Base-by-base conservation (phyloP, 2,888 invertebrate species). In the Julus scandinavius region DNA sequence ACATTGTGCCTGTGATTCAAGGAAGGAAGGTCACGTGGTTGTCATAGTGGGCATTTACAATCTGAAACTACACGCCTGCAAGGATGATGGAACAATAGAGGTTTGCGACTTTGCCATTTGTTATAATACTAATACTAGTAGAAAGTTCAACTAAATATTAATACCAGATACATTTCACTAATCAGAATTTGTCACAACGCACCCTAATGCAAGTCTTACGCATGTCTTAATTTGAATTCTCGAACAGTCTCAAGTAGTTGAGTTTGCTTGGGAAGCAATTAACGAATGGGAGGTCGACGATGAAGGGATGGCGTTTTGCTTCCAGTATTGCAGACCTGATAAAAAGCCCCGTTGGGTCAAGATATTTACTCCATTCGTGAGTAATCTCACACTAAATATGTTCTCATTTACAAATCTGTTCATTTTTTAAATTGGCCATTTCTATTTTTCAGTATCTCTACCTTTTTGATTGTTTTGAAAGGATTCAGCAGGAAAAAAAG, bases 401-500 rank as follows among this genome's bases (percentile, higher is more conserved):
- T 85, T 41, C n/a, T 85, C n/a, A 17, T 86, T 87, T 87, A 1
- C 5, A 9, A n/a, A 0, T n/a, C 54, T 7, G 5, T 7, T 1
- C 17, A 9, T 11, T 5, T 15, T 9, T 40, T 40, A 6, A 85
- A 40, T 11, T 7, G 41, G 38, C 40, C 11, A 11, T 85, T n/a
- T 11, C 38, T 13, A 85, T 90, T 91, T 89, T 94, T 95, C 94
- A 98, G 97, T 97, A 96, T 91, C 95, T 96, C 91, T 98, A 95
- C 94, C 95, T 98, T 92, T 95, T 96, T 93, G 98, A 98, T 93
- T 98, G 99, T 93, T 98, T 99, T 94, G 98, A 98, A 92, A 95
- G 97, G 94, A 96, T 98, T 94, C 96, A 96, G 92, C 97, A 98
- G 92, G 98, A 99, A 92, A 95, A 95, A 90, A 90, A 90, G 89